Evolutionary conservation across 2,888 invertebrate species (phyloP), one percentile per base, ranked within the genome.

Genomic region (Panzeria rudis): DNA sequence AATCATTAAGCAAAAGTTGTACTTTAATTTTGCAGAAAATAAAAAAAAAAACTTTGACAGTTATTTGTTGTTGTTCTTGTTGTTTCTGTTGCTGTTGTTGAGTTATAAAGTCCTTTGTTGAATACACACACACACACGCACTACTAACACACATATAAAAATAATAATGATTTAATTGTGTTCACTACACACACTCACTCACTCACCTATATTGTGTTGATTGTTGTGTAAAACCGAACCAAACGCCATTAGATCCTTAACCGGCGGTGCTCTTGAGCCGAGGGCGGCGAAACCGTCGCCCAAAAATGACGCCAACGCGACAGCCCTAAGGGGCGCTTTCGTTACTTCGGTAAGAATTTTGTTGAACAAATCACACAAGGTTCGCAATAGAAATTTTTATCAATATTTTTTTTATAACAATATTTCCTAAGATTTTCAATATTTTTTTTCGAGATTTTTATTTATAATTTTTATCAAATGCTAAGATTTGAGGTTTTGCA

Each of bases 271-370:
- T 89, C 92, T 91, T 87, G 92, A 91, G 91, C 92, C 92, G 89
- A 93, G 92, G 91, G 92, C 92, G 90, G 93, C 90, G 90, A 92
- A 93, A 88, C 92, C 92, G 91, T 93, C 92, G 91, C 93, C 93
- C 91, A 93, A 90, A 91, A 92, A 93, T 91, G 93, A 93, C 92
- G 93, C 93, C 92, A 93, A 92, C 91, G 93, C 93, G 92, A 93
- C 93, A 91, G 93, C 93, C 93, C 93, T 92, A 89, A 92, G 92
- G 93, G 93, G 93, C 93, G 92, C 91, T 91, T 93, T 93, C 82
- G 93, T 91, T 88, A 91, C 91, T 90, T 93, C 93, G 92, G 93
- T 93, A 89, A 93, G 92, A 93, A 93, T 93, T 92, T 93, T 92
- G 92, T 89, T 83, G 75, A 79, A 76, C 61, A 83, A 86, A 86